phyloP scores from a whole-genome alignment of 2,797 vertebrate species.

The Toxotes lorentzi region DNA sequence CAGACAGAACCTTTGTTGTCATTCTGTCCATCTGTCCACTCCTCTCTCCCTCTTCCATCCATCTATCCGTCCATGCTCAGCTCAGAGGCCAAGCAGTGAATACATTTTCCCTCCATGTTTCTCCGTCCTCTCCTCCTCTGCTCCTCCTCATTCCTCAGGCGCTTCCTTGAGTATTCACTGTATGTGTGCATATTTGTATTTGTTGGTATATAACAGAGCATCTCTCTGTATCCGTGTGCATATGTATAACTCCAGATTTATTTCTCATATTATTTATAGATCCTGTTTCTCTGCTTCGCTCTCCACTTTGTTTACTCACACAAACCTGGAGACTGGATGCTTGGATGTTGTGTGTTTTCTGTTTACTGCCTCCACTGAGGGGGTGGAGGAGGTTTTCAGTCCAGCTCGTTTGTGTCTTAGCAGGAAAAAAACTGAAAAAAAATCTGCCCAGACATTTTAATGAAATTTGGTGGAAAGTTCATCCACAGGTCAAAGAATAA shows the following conservation, averaged over 20 bases:
- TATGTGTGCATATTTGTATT: neutral
- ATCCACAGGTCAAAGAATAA: neutral
- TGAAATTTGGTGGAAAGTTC: constrained; percentile 5
- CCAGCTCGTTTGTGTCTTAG: neutral
- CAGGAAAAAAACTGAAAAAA: neutral
- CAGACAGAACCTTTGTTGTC: constrained; percentile 30
- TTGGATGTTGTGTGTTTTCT: constrained; percentile 36
- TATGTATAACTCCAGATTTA: neutral
- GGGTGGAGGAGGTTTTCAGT: neutral
- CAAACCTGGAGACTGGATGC: constrained; percentile 8
- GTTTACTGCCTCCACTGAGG: neutral
- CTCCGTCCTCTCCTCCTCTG: neutral
- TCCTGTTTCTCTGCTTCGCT: neutral
- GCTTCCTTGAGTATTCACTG: neutral
- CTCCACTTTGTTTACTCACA: constrained; percentile 21
- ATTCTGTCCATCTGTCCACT: constrained; percentile 29
- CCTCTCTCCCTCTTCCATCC: constrained; percentile 6
- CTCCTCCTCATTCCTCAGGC: neutral
- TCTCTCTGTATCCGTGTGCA: neutral
- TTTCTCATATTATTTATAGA: neutral
- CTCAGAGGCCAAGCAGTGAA: constrained; percentile 2
- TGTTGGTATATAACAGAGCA: neutral
- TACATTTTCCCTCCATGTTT: constrained; percentile 23
- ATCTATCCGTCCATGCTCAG: constrained; percentile 33
- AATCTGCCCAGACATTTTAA: neutral